Evolutionary conservation across 2,113 vertebrate species (phyloP), one percentile per base, ranked within the genome.

Genomic region (Myotis lucifugus): DNA sequence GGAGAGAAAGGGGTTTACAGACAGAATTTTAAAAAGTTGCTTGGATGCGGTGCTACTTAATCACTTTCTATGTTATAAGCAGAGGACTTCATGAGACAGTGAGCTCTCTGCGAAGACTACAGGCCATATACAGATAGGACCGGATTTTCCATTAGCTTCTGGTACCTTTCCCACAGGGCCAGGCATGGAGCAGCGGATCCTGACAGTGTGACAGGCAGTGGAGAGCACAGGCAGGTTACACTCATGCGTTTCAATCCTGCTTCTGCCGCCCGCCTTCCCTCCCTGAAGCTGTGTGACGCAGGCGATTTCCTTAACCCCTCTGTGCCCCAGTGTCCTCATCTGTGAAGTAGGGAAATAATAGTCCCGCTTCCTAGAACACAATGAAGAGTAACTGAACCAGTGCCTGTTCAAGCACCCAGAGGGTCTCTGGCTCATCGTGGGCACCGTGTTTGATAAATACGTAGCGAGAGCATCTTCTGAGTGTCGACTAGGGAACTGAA

Each of bases 221-320:
- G n/a, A 29, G 34, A 21, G 5, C 78, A 19, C 59, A 34, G 37
- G 19, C 17, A 32, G 78, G 52, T 1, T 29, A 6, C 27, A 4
- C 0, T 1, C 4, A 2, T 2, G 67, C 10, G 14, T 7, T 6
- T 13, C 25, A 40, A 34, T 3, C 11, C 52, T 27, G 17, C 48
- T 61, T 40, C 74, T 0, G 2, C 25, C 0, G 2, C 4, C 32
- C 10, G 23, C 59, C 9, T 2, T 9, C 59, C 59, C 25, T 12
- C 34, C 23, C 15, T 2, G 1, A 0, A 69, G 69, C 79, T 84
- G 88, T 79, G 52, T 56, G 66, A 23, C 17, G 11, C 25, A 17
- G 67, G 64, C 11, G 3, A 29, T 10, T 67, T 90, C 48, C 61
- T 72, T 64, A 67, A 21, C 29, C 42, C 56, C 69, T 78, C 83